Evolutionary conservation across 2,797 vertebrate species (phyloP).

Genomic region (Sphenodon punctatus): DNA sequence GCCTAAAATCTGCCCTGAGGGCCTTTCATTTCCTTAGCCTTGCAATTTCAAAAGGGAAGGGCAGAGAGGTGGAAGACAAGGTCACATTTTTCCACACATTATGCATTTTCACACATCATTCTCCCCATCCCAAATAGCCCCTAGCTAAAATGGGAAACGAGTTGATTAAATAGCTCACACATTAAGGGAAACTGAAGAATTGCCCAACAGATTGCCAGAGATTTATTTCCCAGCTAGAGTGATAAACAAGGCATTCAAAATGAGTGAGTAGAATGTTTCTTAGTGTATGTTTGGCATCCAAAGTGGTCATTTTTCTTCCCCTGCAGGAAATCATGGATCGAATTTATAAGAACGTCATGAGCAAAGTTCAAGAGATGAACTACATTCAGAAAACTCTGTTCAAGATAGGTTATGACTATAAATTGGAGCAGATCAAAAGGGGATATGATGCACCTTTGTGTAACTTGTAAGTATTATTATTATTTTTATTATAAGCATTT

Average conservation of each 20-base stretch:
- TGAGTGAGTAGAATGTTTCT: neutral
- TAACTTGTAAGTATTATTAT: constrained; percentile 85
- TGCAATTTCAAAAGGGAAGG: neutral
- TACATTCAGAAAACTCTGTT: constrained; percentile 93
- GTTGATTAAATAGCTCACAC: neutral
- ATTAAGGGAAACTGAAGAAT: neutral
- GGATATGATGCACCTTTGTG: constrained; percentile 97
- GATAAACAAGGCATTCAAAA: neutral
- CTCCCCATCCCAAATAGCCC: neutral
- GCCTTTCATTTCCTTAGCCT: neutral
- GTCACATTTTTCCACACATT: neutral
- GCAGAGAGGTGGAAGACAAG: neutral
- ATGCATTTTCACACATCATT: neutral
- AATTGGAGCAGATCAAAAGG: constrained; percentile 92
- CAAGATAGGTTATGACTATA: constrained; percentile 94
- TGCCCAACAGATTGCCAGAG: neutral
- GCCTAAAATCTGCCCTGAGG: accelerated
- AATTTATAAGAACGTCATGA: constrained; percentile 98
- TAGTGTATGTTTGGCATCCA: neutral
- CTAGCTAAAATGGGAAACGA: neutral
- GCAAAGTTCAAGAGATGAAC: constrained; percentile 98
- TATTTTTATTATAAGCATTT: neutral
- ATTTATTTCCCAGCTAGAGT: neutral
- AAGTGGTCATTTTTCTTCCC: constrained; percentile 7
- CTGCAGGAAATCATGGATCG: constrained; percentile 98